A percentile compares a stretch with the other conserved stretches of the same genome.
phyloP scores from a whole-genome alignment of 2,113 vertebrate genomes.

The Eudorcas thomsonii region DNA sequence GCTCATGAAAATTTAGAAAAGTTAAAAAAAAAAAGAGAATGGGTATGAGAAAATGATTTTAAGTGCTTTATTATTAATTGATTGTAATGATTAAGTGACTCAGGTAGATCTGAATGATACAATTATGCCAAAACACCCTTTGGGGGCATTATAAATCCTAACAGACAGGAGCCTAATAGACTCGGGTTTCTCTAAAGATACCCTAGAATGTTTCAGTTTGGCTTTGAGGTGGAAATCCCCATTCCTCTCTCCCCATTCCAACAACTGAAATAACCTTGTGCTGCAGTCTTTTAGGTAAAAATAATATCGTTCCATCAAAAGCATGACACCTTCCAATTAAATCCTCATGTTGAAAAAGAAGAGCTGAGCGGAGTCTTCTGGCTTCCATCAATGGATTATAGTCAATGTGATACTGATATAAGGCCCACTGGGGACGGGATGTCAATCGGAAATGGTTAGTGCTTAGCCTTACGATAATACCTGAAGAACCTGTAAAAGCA shows the following conservation, averaged over 20 bases:
- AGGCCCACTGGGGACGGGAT: constrained; percentile 91
- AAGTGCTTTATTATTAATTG: background rate
- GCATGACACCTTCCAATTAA: constrained; percentile 85
- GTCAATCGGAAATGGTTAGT: constrained; percentile 90
- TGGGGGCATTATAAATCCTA: background rate
- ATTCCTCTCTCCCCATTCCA: background rate
- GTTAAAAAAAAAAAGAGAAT: background rate
- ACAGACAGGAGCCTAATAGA: background rate
- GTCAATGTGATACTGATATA: constrained; percentile 94
- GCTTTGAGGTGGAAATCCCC: background rate
- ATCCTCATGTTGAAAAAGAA: constrained; percentile 91
- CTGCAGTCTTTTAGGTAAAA: constrained; percentile 86
- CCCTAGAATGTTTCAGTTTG: too few relatives aligned
- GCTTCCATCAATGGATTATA: constrained; percentile 93
- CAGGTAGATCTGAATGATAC: background rate
- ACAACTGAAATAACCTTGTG: constrained; percentile 79
- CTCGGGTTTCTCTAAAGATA: background rate
- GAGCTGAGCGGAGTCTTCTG: constrained; percentile 86
- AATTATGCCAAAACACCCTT: too few relatives aligned
- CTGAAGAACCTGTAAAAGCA: constrained; percentile 83
- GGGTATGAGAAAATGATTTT: too few relatives aligned
- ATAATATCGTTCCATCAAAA: constrained; percentile 92
- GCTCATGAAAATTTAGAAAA: background rate
- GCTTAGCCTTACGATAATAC: constrained; percentile 81
- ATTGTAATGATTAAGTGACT: too few relatives aligned